These are phyloP conservation scores for Falcunculus frontatus DNA, from an alignment of 2,113 vertebrate genomes.

Conservation along the genomic window DNA sequence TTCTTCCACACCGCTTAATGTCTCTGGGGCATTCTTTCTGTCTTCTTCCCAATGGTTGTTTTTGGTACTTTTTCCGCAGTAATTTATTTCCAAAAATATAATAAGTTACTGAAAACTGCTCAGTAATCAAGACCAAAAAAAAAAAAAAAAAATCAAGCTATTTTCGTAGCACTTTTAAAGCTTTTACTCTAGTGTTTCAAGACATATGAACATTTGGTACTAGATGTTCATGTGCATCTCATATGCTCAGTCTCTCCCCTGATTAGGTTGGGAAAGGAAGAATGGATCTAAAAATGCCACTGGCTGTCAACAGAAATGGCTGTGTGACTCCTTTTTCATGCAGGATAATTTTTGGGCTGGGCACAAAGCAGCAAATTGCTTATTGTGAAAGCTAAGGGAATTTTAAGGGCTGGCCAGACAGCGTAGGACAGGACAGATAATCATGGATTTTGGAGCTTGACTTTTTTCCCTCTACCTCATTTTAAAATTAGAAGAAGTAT, in stretches of 20 bases:
- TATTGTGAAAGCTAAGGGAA: neutral
- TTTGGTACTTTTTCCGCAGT: neutral
- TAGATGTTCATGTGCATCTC: neutral
- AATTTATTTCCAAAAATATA: neutral
- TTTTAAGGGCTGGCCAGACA: neutral
- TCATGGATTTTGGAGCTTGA: neutral
- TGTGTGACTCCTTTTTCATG: neutral
- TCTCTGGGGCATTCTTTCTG: neutral
- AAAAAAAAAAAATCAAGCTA: neutral
- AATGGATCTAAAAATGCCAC: neutral
- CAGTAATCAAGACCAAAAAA: neutral
- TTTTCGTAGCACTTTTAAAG: neutral
- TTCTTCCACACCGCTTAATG: neutral
- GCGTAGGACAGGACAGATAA: neutral
- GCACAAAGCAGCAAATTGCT: neutral
- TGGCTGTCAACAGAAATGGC: neutral
- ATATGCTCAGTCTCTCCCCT: neutral
- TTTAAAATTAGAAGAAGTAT: neutral
- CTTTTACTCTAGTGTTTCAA: neutral
- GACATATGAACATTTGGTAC: neutral
- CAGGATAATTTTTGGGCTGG: neutral
- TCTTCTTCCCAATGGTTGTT: neutral
- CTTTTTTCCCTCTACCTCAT: neutral
- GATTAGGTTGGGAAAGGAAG: neutral
- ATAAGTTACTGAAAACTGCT: neutral